These are phyloP conservation scores for Trematocara stigmaticum DNA, from an alignment of 2,113 vertebrate genomes.

Conservation along the genomic window DNA sequence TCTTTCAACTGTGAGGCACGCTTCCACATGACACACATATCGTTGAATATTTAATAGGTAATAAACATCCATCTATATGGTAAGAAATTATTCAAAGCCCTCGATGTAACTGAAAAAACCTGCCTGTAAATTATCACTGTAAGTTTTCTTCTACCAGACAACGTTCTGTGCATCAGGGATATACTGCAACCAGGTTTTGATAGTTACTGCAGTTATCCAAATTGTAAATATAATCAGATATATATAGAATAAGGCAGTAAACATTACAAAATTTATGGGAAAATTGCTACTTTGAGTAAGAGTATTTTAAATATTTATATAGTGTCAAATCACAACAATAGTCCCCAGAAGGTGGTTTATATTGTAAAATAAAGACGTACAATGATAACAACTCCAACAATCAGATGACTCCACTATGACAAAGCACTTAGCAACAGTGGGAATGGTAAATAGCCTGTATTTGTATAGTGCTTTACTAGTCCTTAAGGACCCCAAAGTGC, in stretches of 20 bases:
- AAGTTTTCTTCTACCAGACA: background rate
- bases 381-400: background rate
- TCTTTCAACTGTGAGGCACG: background rate
- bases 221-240: background rate
- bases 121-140: background rate
- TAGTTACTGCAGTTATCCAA: background rate
- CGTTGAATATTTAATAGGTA: background rate
- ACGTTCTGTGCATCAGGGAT: background rate
- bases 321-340: background rate
- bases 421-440: background rate
- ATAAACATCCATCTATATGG: background rate
- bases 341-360: background rate
- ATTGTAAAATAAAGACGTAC: background rate
- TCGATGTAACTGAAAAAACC: background rate
- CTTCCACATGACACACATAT: accelerated
- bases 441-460: background rate
- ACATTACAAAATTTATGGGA: background rate
- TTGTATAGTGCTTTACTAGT: accelerated
- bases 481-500: too few species aligned
- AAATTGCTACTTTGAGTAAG: background rate
- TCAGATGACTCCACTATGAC: background rate
- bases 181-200: background rate
- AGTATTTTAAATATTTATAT: background rate
- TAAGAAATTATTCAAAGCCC: background rate
- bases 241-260: background rate